Percentiles rank a stretch among this genome's conserved stretches.
These are phyloP conservation scores for Pandion haliaetus DNA, from an alignment of 2,113 vertebrate species.

Conservation along the genomic window DNA sequence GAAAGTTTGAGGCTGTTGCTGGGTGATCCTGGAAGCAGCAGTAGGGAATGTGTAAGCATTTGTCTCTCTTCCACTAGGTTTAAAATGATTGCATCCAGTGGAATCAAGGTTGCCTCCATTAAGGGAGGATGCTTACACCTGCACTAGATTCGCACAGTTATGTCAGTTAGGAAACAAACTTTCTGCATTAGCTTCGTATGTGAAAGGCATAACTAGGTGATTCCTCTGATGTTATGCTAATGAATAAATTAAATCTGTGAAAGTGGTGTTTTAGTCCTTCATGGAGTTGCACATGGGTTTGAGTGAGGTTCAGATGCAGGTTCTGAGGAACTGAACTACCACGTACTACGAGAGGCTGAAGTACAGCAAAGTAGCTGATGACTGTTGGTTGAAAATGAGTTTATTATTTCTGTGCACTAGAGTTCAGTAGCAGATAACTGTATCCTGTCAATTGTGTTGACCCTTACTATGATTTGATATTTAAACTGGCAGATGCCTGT, in stretches of 20 bases:
- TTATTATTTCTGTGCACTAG: background rate
- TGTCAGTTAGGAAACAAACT: background rate
- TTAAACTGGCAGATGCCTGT: background rate
- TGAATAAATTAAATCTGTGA: background rate
- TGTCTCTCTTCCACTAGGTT: background rate
- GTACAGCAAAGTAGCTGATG: background rate
- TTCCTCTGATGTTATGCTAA: background rate
- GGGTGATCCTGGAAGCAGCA: background rate
- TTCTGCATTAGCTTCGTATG: background rate
- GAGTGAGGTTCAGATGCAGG: background rate
- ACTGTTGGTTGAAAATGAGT: background rate
- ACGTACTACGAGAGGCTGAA: background rate
- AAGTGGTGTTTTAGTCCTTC: background rate
- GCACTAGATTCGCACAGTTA: background rate
- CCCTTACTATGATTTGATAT: background rate
- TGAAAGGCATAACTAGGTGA: background rate
- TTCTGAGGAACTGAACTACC: background rate
- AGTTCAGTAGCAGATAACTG: background rate
- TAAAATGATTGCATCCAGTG: background rate
- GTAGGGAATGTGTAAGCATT: background rate
- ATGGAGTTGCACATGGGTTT: background rate
- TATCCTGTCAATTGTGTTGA: background rate
- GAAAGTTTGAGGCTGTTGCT: background rate
- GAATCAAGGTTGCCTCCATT: background rate
- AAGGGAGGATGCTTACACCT: background rate